These are phyloP conservation scores for Parelbella ahira DNA, from an alignment of 2,888 invertebrate species.

Conservation along the genomic window DNA sequence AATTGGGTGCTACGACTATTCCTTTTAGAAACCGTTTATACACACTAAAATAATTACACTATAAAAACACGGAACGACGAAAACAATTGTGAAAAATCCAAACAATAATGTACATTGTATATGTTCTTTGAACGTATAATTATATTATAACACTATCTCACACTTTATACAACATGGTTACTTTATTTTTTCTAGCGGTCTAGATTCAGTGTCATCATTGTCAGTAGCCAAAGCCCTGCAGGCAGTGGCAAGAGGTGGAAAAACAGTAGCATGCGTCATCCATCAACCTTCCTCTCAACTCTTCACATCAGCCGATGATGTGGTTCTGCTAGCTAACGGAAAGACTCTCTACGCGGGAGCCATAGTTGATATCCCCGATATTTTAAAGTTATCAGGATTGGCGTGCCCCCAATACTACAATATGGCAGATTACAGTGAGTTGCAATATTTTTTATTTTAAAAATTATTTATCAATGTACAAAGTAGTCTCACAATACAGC, in stretches of 20 bases:
- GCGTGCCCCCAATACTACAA: conserved; percentile 89
- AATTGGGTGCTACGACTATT: no score
- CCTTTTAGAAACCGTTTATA: no score
- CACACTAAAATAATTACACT: no score
- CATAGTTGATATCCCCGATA: conserved; percentile 78
- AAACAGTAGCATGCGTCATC: conserved; percentile 87
- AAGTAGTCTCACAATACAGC: no score
- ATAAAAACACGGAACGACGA: no score
- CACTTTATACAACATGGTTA: background rate
- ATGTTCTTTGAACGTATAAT: no score
- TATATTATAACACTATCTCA: no score
- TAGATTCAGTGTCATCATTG: conserved; percentile 85
- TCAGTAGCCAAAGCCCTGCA: conserved; percentile 82
- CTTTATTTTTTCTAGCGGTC: conserved; percentile 60
- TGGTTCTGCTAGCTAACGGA: conserved; percentile 85
- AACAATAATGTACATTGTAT: no score
- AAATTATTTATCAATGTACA: no score
- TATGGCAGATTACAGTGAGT: conserved; percentile 87
- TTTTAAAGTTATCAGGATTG: conserved; percentile 81
- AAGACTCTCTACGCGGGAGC: conserved; percentile 85
- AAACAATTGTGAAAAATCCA: no score
- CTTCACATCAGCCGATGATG: conserved; percentile 86
- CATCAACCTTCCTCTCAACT: conserved; percentile 90
- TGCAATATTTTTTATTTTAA: background rate
- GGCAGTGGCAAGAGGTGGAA: conserved; percentile 82